phyloP scores from a whole-genome alignment of 2,888 invertebrate genomes.

The Alsophila aescularia region DNA sequence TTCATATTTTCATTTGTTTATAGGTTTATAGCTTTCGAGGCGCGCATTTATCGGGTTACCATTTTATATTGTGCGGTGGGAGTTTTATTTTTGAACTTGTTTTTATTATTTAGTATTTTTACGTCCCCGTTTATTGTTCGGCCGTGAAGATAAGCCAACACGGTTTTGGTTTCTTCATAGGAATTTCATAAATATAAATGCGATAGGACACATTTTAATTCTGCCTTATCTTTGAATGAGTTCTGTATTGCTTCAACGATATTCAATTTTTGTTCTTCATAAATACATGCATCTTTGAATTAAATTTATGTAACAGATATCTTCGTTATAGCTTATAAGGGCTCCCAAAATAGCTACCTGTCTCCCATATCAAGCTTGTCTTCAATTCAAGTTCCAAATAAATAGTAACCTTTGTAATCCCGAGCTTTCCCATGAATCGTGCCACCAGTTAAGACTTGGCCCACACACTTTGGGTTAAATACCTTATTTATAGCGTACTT shows the following conservation, averaged over 20 bases:
- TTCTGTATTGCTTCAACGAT: conserved; percentile 7
- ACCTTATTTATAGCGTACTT: conserved; percentile 77
- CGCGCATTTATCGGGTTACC: conserved; percentile 60
- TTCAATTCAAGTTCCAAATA: conserved; percentile 46
- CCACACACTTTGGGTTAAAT: conserved; percentile 80
- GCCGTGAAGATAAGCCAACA: conserved; percentile 41
- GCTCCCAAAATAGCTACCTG: conserved; percentile 25
- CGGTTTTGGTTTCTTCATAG: conserved; percentile 39
- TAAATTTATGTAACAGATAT: conserved; percentile 15
- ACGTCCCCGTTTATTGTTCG: conserved; percentile 39
- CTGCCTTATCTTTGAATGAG: conserved; percentile 12
- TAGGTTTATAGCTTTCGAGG: conserved; percentile 61
- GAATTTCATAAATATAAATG: conserved; percentile 23
- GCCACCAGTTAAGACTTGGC: conserved; percentile 66
- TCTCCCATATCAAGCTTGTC: conserved; percentile 24
- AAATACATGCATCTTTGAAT: conserved; percentile 1
- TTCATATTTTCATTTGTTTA: conserved; percentile 76
- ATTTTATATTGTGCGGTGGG: conserved; percentile 54
- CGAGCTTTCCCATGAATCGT: conserved; percentile 65
- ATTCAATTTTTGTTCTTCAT: conserved; percentile 10
- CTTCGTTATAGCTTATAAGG: conserved; percentile 10
- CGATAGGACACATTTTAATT: conserved; percentile 17
- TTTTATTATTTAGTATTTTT: conserved; percentile 35
- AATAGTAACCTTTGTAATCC: conserved; percentile 61
- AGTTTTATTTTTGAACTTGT: conserved; percentile 46